Base-by-base conservation (phyloP, 2,797 vertebrate genomes). In the Rhynchotus rufescens region DNA sequence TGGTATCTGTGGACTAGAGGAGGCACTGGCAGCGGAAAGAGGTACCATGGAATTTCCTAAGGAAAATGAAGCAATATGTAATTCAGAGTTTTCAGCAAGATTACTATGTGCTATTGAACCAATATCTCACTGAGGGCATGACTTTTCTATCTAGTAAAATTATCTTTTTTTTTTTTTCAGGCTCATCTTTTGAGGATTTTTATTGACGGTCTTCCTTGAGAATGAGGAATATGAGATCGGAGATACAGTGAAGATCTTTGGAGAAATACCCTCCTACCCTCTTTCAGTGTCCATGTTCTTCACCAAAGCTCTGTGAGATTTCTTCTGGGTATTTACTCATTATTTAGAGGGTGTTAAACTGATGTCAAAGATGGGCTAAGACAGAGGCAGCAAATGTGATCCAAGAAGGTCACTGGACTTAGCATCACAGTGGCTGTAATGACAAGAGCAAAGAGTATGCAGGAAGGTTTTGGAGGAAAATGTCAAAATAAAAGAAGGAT, bases 221-320 rank as follows among this genome's bases (percentile, higher is more conserved):
- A 34, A 26, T 47, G 42, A 59, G 25, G 20, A 17, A n/a, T n/a
- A 40, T 13, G 52, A 69, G 30, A 65, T 9, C 11, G 25, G 52
- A 32, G 25, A 25, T 9, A 8, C 30, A 59, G 51, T 10, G 34
- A 59, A 20, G 62, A 20, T 34, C 34, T 84, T 30, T 20, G 7
- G 19, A 49, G 34, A 59, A 59, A 83, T 34, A 30, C 13, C 34
- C 25, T 59, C 52, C 28, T 22, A 15, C 19, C 15, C 25, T 30
- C 34, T 54, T 52, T 20, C 25, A 30, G 5, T 2, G 5, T 23
- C 59, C 15, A 44, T 42, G 62, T 42, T 64, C 49, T 47, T 51
- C 52, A 36, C 25, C 36, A 32, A 0, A 4, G 3, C 0, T 5
- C 42, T 28, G 17, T 6, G 42, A 74, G 34, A 17, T 56, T 57